Percentiles rank a stretch among this genome's conserved stretches.
Evolutionary conservation across 1,140 invertebrate genomes (phyloP).

Genomic region (Dufourea novaeangliae): DNA sequence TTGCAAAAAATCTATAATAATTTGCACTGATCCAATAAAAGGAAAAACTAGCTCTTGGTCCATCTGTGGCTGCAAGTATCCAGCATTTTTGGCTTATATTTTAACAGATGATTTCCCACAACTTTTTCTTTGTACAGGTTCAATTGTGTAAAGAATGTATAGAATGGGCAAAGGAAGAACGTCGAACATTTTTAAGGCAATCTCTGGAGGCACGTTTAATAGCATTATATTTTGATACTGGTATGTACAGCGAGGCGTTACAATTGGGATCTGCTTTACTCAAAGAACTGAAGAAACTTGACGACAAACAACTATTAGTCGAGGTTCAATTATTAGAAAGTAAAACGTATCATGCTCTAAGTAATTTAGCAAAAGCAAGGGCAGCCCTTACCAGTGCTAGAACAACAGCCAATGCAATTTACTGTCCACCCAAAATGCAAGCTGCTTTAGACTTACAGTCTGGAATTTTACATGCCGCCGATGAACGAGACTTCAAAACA

Average conservation of each 20-base stretch:
- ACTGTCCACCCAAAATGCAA: conserved; percentile 99
- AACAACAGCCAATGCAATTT: conserved; percentile 99
- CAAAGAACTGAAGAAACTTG: conserved; percentile 98
- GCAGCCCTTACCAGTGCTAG: conserved; percentile 98
- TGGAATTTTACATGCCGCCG: conserved; percentile 98
- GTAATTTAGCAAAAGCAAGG: conserved; percentile 97
- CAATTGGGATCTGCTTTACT: conserved; percentile 92
- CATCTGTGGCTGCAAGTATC: not conserved
- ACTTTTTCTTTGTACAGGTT: conserved; percentile 76
- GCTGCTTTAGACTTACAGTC: conserved; percentile 98
- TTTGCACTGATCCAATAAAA: too few species aligned
- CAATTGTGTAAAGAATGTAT: conserved; percentile 98
- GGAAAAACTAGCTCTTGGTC: too few species aligned
- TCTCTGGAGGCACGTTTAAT: conserved; percentile 96
- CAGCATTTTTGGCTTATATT: not conserved
- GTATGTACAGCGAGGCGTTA: conserved; percentile 93
- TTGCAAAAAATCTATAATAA: too few species aligned
- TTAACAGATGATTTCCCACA: not conserved
- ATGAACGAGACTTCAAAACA: conserved; percentile 99
- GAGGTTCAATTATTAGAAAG: conserved; percentile 98
- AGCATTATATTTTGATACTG: conserved; percentile 96
- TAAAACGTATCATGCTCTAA: conserved; percentile 98
- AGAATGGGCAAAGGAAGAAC: conserved; percentile 99
- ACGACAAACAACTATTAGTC: conserved; percentile 99
- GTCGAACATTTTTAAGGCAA: conserved; percentile 97